phyloP scores from a whole-genome alignment of 2,797 vertebrate species.

The Tympanoctomys barrerae region DNA sequence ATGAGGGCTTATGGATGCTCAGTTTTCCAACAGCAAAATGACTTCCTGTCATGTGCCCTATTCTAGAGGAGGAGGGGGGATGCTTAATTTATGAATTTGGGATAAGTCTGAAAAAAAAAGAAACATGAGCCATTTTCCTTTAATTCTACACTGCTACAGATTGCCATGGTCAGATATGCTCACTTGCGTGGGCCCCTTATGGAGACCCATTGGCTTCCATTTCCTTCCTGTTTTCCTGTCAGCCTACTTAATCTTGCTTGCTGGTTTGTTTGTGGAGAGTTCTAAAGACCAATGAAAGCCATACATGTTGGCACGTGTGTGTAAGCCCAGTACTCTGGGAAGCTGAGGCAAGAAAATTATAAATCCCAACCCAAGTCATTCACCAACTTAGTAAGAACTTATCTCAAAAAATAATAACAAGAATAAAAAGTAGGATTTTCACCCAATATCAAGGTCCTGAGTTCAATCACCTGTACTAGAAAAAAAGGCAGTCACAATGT shows the following conservation, averaged over 20 bases:
- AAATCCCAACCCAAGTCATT: background rate
- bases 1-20: background rate
- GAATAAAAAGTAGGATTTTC: background rate
- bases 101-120: background rate
- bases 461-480: background rate
- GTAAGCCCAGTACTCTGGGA: background rate
- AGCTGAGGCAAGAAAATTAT: background rate
- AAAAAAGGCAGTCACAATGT: background rate
- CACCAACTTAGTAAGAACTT: too few species aligned
- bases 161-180: too few species aligned
- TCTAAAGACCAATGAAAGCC: background rate
- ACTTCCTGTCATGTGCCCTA: conserved; percentile 42
- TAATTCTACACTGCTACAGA: fast-evolving
- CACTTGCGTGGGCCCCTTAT: fast-evolving
- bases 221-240: background rate
- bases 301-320: background rate
- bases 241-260: background rate
- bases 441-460: background rate
- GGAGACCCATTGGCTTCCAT: fast-evolving
- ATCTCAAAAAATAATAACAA: background rate
- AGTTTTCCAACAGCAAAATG: background rate
- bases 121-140: background rate
- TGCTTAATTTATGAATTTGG: conserved; percentile 37
- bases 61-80: conserved; percentile 35
- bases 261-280: background rate